These are phyloP conservation scores for Drosophila prostipennis DNA, from an alignment of 2,888 invertebrate genomes.

Conservation along the genomic window DNA sequence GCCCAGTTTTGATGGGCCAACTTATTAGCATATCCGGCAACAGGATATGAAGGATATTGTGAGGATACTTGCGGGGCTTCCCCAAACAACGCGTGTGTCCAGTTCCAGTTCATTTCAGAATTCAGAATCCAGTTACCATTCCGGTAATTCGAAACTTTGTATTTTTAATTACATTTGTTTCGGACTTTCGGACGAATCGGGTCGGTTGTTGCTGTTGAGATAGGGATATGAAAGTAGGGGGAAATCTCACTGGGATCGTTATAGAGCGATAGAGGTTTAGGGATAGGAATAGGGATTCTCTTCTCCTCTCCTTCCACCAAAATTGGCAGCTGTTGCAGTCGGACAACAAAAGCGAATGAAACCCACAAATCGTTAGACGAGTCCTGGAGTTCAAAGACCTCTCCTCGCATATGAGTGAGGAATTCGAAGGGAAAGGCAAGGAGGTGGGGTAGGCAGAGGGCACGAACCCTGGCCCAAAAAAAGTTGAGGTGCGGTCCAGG, in stretches of 20 bases:
- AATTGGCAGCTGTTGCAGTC: conserved; percentile 44
- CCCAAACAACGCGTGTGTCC: conserved; percentile 28
- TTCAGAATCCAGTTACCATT: conserved; percentile 46
- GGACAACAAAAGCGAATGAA: conserved; percentile 43
- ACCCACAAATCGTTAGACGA: conserved; percentile 63
- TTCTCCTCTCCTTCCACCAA: neutral
- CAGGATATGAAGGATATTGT: conserved; percentile 56
- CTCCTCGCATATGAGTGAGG: conserved; percentile 26
- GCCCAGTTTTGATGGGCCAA: conserved; percentile 57
- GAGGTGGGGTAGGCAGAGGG: conserved; percentile 38
- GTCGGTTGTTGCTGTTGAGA: conserved; percentile 4
- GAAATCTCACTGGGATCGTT: conserved; percentile 38
- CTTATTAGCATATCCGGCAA: conserved; percentile 77
- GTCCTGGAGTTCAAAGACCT: conserved; percentile 69
- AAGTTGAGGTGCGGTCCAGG: conserved; percentile 45
- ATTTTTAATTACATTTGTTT: conserved; percentile 74
- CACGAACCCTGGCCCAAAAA: conserved; percentile 41
- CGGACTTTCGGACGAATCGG: conserved; percentile 37
- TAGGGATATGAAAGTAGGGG: conserved; percentile 9
- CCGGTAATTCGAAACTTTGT: conserved; percentile 70
- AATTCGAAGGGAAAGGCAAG: conserved; percentile 18
- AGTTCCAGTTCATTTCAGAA: conserved; percentile 29
- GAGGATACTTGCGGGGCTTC: conserved; percentile 58
- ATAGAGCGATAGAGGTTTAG: conserved; percentile 13
- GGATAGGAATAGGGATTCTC: conserved; percentile 42